Percentiles rank a stretch among this genome's conserved stretches.
phyloP scores from a whole-genome alignment of 1,140 invertebrate species.

The Euwallacea similis region DNA sequence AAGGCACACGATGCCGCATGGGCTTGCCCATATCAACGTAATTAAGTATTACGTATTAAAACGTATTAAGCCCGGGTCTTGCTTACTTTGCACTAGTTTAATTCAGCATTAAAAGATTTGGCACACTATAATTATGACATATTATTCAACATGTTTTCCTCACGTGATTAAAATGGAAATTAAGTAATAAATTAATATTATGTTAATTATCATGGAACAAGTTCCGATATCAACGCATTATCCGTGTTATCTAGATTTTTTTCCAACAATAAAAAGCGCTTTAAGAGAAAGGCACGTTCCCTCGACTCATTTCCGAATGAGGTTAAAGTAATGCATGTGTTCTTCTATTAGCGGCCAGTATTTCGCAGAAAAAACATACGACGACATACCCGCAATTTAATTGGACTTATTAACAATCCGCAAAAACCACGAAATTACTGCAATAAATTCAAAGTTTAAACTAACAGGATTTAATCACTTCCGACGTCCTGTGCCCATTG shows the following conservation, averaged over 20 bases:
- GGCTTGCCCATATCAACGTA: too few relatives aligned
- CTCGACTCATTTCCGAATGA: neutral
- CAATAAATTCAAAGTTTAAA: constrained; percentile 8
- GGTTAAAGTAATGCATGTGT: neutral
- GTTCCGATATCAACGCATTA: too few relatives aligned
- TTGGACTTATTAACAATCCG: constrained; percentile 1
- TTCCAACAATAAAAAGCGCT: neutral
- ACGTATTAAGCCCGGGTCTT: too few relatives aligned
- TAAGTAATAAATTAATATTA: too few relatives aligned
- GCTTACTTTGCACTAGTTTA: too few relatives aligned
- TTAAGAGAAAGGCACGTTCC: constrained; percentile 6
- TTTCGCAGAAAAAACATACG: neutral
- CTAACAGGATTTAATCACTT: constrained; percentile 12
- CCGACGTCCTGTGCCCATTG: constrained; percentile 7
- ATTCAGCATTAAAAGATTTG: too few relatives aligned
- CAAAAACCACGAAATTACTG: neutral
- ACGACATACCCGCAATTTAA: neutral
- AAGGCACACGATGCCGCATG: too few relatives aligned
- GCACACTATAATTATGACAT: too few relatives aligned
- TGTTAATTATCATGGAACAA: too few relatives aligned
- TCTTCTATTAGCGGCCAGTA: neutral
- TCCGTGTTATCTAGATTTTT: neutral
- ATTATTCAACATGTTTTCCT: too few relatives aligned
- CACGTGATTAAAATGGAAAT: too few relatives aligned
- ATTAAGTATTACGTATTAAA: too few relatives aligned